Evolutionary conservation across 2,113 vertebrate species (phyloP).

Genomic region (Xiphorhynchus elegans): DNA sequence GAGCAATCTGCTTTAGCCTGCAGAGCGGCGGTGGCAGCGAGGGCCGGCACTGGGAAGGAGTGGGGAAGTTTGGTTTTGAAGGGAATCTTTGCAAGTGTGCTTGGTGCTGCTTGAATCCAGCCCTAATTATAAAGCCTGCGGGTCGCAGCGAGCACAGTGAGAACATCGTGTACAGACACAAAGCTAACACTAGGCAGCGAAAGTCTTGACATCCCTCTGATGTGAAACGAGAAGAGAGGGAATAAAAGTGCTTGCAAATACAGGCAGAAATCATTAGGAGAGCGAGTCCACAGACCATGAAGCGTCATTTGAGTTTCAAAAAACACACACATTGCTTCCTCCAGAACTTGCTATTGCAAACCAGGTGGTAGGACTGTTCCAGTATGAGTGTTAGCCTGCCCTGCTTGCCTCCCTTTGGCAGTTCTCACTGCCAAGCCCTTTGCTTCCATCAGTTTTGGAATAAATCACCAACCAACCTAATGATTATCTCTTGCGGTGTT

Average conservation of each 20-base stretch:
- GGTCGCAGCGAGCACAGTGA: not conserved
- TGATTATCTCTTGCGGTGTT: conserved; percentile 16
- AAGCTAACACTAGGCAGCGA: conserved; percentile 29
- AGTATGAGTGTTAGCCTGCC: not conserved
- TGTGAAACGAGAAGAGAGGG: conserved; percentile 27
- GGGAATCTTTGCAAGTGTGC: not conserved
- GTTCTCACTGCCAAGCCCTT: not conserved
- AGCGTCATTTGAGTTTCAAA: not conserved
- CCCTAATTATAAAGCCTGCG: not conserved
- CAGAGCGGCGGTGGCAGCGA: not conserved
- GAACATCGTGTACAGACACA: conserved; percentile 44
- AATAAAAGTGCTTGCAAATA: not conserved
- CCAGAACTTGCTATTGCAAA: not conserved
- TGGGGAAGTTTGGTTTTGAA: not conserved
- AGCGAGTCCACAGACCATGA: not conserved
- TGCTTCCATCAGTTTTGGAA: conserved; percentile 14
- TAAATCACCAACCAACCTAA: conserved; percentile 46
- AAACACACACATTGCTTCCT: not conserved
- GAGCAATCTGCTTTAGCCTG: not conserved
- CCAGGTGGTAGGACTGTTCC: not conserved
- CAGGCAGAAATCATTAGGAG: conserved; percentile 16
- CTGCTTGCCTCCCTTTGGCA: not conserved
- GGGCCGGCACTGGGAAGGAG: not conserved
- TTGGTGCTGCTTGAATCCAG: conserved; percentile 10
- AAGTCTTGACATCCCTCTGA: conserved; percentile 25